Conservation (phyloP, 2,797 vertebrate species). For the Sebastes paucispinis region DNA sequence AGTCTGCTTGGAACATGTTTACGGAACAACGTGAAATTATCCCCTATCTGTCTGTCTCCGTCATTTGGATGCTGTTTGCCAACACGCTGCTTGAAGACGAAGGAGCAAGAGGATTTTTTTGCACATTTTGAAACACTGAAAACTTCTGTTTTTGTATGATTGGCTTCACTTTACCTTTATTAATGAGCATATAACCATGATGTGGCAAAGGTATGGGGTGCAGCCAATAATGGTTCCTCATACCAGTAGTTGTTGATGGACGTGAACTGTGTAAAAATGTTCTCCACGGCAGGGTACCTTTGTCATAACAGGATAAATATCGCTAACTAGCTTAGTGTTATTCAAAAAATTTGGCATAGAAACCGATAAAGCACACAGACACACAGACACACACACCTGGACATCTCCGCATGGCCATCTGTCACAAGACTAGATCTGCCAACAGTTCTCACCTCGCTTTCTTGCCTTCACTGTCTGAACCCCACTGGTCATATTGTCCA, state of each 20-base stretch:
- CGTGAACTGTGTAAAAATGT: not conserved
- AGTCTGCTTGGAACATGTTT: slow-evolving; percentile 36
- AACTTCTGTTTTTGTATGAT: not conserved
- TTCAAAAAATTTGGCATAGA: slow-evolving; percentile 23
- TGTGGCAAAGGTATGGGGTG: no score
- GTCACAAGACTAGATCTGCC: slow-evolving; percentile 37
- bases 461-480: slow-evolving; percentile 32
- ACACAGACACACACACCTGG: slow-evolving; percentile 43
- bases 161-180: not conserved
- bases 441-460: slow-evolving; percentile 40
- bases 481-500: slow-evolving; percentile 27
- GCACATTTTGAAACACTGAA: not conserved
- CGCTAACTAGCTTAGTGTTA: slow-evolving; percentile 12
- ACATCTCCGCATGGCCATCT: slow-evolving; percentile 66
- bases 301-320: not conserved
- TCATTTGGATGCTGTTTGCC: not conserved
- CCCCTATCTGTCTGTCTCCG: not conserved
- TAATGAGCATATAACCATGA: not conserved
- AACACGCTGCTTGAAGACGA: slow-evolving; percentile 1
- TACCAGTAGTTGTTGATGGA: not conserved
- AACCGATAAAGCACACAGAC: not conserved
- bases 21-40: slow-evolving; percentile 20
- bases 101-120: not conserved
- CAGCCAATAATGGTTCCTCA: not conserved
- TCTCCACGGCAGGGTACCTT: not conserved